Evolutionary conservation across 2,797 vertebrate genomes (phyloP).

Genomic region (Lepidocolaptes lacrymiger): DNA sequence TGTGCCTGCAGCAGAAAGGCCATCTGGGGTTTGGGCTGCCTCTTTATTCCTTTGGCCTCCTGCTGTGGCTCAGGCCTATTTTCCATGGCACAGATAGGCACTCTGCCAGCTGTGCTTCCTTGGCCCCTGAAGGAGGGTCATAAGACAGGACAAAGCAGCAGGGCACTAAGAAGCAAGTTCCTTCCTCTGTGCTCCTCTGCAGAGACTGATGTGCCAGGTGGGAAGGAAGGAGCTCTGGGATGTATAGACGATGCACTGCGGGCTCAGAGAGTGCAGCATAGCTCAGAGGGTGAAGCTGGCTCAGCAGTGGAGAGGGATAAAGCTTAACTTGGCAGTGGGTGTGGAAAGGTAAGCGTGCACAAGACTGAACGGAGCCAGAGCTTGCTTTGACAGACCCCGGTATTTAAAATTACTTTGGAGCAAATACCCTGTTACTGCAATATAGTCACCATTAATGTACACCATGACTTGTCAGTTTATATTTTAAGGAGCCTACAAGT

Average conservation of each 20-base stretch:
- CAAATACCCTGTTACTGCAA: neutral
- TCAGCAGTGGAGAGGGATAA: neutral
- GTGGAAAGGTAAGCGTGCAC: neutral
- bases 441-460: neutral
- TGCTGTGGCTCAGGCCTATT: neutral
- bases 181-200: neutral
- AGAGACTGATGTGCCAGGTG: fast-evolving
- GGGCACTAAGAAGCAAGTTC: neutral
- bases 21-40: neutral
- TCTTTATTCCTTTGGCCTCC: neutral
- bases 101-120: neutral
- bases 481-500: neutral
- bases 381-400: neutral
- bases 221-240: neutral
- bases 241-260: fast-evolving
- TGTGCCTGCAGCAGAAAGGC: neutral
- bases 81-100: neutral
- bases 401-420: neutral
- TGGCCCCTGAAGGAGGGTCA: fast-evolving
- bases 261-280: neutral
- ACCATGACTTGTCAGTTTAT: neutral
- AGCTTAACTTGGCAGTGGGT: neutral
- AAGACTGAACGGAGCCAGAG: neutral
- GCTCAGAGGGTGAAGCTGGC: neutral
- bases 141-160: neutral